These are phyloP conservation scores for Epistrophe grossulariae DNA, from an alignment of 2,888 invertebrate species.

Conservation along the genomic window DNA sequence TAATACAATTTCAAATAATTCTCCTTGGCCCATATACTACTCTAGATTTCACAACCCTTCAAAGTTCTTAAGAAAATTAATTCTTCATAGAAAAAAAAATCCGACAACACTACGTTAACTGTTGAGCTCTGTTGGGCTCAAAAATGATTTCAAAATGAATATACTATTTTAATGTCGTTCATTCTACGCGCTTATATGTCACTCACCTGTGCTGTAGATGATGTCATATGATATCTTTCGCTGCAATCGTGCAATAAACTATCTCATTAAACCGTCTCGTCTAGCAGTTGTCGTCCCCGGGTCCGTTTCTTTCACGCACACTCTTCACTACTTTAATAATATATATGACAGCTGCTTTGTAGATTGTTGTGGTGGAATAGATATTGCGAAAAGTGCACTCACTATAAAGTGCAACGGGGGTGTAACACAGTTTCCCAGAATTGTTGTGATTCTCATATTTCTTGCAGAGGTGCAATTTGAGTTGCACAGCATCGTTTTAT, in stretches of 20 bases:
- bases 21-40: conserved; percentile 60
- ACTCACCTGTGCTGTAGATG: conserved; percentile 67
- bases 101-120: conserved; percentile 5
- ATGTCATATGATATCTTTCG: conserved; percentile 69
- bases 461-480: conserved; percentile 53
- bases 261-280: conserved; percentile 70
- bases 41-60: conserved; percentile 55
- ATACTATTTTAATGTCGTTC: conserved; percentile 61
- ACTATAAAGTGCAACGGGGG: conserved; percentile 67
- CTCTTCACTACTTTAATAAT: conserved; percentile 12
- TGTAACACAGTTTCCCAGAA: conserved; percentile 72
- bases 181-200: conserved; percentile 64
- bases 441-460: conserved; percentile 73
- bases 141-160: conserved; percentile 61
- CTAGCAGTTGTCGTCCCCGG: conserved; percentile 40
- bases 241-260: conserved; percentile 75
- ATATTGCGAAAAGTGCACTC: conserved; percentile 62
- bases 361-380: conserved; percentile 32
- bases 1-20: conserved; percentile 24
- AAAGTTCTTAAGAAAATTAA: conserved; percentile 53
- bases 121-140: conserved; percentile 28
- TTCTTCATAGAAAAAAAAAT: conserved; percentile 51
- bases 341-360: conserved; percentile 24
- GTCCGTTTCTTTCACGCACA: conserved; percentile 47
- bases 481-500: conserved; percentile 52